These are phyloP conservation scores for Arctia plantaginis DNA, from an alignment of 2,888 invertebrate genomes.

Conservation along the genomic window DNA sequence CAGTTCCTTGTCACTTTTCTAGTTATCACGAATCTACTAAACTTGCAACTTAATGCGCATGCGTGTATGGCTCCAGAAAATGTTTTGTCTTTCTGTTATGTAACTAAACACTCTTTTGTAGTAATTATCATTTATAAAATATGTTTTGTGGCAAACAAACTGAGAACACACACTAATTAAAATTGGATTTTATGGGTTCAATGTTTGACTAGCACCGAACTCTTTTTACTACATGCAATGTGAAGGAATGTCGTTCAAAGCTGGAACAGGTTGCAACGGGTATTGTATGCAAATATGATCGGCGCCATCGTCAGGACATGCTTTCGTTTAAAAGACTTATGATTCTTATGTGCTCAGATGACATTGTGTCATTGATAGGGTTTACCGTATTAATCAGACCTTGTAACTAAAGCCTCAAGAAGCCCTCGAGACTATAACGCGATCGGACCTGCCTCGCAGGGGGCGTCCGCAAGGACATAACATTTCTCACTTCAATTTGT, in stretches of 20 bases:
- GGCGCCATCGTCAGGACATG: slow-evolving; percentile 67
- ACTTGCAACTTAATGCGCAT: slow-evolving; percentile 60
- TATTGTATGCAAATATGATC: slow-evolving; percentile 81
- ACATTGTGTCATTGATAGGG: slow-evolving; percentile 73
- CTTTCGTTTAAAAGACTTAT: slow-evolving; percentile 79
- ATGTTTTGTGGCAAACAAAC: slow-evolving; percentile 22
- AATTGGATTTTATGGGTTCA: background rate
- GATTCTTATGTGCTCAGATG: slow-evolving; percentile 60
- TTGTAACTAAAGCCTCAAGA: slow-evolving; percentile 67
- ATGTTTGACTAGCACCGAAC: background rate
- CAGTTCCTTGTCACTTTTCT: slow-evolving; percentile 68
- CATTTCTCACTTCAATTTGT: slow-evolving; percentile 85
- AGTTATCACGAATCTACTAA: slow-evolving; percentile 58
- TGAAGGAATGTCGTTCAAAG: slow-evolving; percentile 65
- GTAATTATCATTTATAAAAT: slow-evolving; percentile 27
- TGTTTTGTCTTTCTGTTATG: slow-evolving; percentile 56
- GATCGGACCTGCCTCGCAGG: slow-evolving; percentile 67
- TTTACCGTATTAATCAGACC: slow-evolving; percentile 74
- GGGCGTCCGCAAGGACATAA: slow-evolving; percentile 76
- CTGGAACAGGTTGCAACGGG: slow-evolving; percentile 57
- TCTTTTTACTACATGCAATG: slow-evolving; percentile 28
- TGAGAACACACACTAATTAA: slow-evolving; percentile 8
- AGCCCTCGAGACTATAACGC: slow-evolving; percentile 53
- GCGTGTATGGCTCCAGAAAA: slow-evolving; percentile 22
- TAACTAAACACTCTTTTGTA: slow-evolving; percentile 50